Base-by-base conservation (phyloP, 1,140 invertebrate genomes). In the Aphelenchoides avenae region DNA sequence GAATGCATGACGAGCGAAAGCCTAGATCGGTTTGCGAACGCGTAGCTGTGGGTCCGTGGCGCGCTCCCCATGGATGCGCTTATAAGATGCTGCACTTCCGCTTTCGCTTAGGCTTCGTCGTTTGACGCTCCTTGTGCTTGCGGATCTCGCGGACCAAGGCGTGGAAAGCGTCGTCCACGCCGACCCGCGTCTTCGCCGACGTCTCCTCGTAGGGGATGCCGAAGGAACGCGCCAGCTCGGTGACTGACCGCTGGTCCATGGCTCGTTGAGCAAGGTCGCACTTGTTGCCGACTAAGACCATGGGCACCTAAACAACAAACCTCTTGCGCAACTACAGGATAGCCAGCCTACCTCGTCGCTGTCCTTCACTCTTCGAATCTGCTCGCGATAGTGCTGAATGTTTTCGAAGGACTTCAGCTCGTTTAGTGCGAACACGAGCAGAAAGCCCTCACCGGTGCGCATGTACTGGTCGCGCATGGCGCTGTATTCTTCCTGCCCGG, bases 311-410 rank as follows among this genome's bases (percentile, higher is more conserved):
- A 20, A 69, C 47, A 18, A 34, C n/a, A n/a, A n/a, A n/a, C n/a
- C n/a, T n/a, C n/a, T n/a, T n/a, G n/a, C n/a, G n/a, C n/a, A n/a
- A n/a, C n/a, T n/a, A n/a, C n/a, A n/a, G 84, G 83, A 84, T 61
- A 96, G 90, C 91, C 95, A 96, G 47, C 91, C 92, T 57, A 98
- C 92, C 80, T 98, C 92, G 78, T 99, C 94, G 11, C 91, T 90
- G 83, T 98, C 94, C 84, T 99, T 99, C 5, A 98, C 94, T 73
- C 94, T 83, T 80, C 94, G 91, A 66, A 84, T 82, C 83, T 98
- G 94, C 83, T 97, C 92, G 61, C 92, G 84, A 78, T 97, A 98
- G 68, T 90, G 91, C 66, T 88, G 88, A 68, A 88, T 88, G 73
- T 89, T 93, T 81, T 98, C 93, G 81, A 97, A 98, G 77, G 93